Evolutionary conservation across 1,140 invertebrate genomes (phyloP).

Genomic region (Zaprionus camerounensis): DNA sequence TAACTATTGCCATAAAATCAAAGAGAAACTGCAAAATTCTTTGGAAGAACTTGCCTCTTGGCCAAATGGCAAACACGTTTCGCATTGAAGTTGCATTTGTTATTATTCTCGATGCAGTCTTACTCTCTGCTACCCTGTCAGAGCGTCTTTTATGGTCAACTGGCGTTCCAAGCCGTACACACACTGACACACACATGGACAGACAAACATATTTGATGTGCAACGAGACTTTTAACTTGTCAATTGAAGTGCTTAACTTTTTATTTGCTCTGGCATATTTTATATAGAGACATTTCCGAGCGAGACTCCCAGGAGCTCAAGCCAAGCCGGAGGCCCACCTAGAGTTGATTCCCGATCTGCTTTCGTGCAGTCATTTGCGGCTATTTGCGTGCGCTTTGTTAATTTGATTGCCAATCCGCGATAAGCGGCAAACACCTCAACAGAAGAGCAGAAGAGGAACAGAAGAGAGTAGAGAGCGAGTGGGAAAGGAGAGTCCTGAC

Average conservation of each 20-base stretch:
- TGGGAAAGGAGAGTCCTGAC: neutral
- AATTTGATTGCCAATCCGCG: slow-evolving; percentile 68
- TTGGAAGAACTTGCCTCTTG: slow-evolving; percentile 9
- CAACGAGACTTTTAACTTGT: slow-evolving; percentile 53
- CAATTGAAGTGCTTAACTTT: slow-evolving; percentile 60
- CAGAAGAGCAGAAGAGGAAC: neutral
- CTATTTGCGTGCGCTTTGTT: slow-evolving; percentile 78
- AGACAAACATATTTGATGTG: slow-evolving; percentile 57
- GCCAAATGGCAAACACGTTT: slow-evolving; percentile 67
- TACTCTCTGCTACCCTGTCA: neutral
- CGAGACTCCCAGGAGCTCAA: neutral
- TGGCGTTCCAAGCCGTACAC: slow-evolving; percentile 38
- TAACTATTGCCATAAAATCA: slow-evolving; percentile 63
- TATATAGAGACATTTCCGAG: neutral
- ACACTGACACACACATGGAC: neutral
- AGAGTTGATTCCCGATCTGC: slow-evolving; percentile 35
- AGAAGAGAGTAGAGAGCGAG: neutral
- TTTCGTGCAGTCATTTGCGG: slow-evolving; percentile 63
- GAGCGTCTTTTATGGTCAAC: slow-evolving; percentile 67
- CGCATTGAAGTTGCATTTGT: slow-evolving; percentile 49
- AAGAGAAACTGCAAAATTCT: slow-evolving; percentile 32
- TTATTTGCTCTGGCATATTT: slow-evolving; percentile 12
- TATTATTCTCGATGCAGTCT: slow-evolving; percentile 1
- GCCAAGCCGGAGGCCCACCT: neutral
- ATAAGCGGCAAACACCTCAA: slow-evolving; percentile 65